These are phyloP conservation scores for Bombus sylvicola DNA, from an alignment of 1,140 invertebrate genomes.

Conservation along the genomic window DNA sequence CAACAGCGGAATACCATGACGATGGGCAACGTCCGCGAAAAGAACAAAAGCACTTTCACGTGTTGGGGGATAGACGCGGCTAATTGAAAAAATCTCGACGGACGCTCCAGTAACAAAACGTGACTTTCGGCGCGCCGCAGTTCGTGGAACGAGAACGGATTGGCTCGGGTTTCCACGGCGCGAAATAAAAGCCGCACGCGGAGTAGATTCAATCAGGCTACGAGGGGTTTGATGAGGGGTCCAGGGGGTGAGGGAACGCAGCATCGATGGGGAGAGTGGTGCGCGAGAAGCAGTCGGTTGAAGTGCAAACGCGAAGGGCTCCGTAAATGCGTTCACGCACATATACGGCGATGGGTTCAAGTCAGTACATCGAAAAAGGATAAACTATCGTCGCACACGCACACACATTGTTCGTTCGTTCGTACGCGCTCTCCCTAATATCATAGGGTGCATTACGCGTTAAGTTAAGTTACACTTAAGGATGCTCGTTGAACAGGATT, in stretches of 20 bases:
- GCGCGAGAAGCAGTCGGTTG: conserved; percentile 47
- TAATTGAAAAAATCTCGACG: conserved; percentile 52
- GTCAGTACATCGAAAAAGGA: conserved; percentile 10
- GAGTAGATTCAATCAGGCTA: conserved; percentile 61
- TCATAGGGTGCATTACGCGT: conserved; percentile 49
- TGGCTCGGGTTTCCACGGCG: conserved; percentile 54
- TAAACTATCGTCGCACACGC: neutral
- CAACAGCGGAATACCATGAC: neutral
- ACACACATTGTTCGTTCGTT: neutral
- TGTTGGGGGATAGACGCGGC: conserved; percentile 9
- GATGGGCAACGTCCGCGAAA: neutral
- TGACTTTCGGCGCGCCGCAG: conserved; percentile 46
- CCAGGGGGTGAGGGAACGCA: conserved; percentile 35
- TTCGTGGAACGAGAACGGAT: conserved; percentile 49
- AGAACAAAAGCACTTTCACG: conserved; percentile 26
- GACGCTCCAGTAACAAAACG: conserved; percentile 49
- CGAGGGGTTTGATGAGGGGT: conserved; percentile 49
- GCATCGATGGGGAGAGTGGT: conserved; percentile 45
- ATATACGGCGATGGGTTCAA: neutral
- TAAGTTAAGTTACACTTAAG: conserved; percentile 54
- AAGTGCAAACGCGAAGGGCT: conserved; percentile 53
- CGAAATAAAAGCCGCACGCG: conserved; percentile 57
- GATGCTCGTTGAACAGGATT: conserved; percentile 49
- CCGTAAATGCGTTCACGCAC: conserved; percentile 12
- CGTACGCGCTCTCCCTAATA: conserved; percentile 34